phyloP scores from a whole-genome alignment of 1,140 invertebrate genomes.

The roundworm (Caenorhabditis elegans) region WBcel235 BX284604.4:9938501-9939000 shows the following conservation, averaged over 20 bases:
- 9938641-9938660: slow-evolving; percentile 33
- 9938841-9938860: slow-evolving; percentile 59
- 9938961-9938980: slow-evolving; percentile 57
- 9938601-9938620: slow-evolving; percentile 36
- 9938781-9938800: slow-evolving; percentile 46
- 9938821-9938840: slow-evolving; percentile 43
- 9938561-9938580: neutral
- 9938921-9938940: too few species aligned
- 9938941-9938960: slow-evolving; percentile 56
- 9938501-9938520: slow-evolving; percentile 32
- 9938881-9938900: slow-evolving; percentile 60
- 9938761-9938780: slow-evolving; percentile 43
- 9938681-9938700: slow-evolving; percentile 13
- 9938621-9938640: slow-evolving; percentile 41
- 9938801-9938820: slow-evolving; percentile 50
- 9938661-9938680: slow-evolving; percentile 25
- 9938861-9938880: slow-evolving; percentile 56
- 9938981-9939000: slow-evolving; percentile 45
- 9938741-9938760: neutral
- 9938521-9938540: slow-evolving; percentile 18
- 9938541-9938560: slow-evolving; percentile 8
- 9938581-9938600: neutral
- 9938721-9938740: neutral
- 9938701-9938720: neutral
- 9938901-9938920: slow-evolving; percentile 51